phyloP scores from a whole-genome alignment of 1,140 invertebrate genomes.

The Onthophagus taurus region DNA sequence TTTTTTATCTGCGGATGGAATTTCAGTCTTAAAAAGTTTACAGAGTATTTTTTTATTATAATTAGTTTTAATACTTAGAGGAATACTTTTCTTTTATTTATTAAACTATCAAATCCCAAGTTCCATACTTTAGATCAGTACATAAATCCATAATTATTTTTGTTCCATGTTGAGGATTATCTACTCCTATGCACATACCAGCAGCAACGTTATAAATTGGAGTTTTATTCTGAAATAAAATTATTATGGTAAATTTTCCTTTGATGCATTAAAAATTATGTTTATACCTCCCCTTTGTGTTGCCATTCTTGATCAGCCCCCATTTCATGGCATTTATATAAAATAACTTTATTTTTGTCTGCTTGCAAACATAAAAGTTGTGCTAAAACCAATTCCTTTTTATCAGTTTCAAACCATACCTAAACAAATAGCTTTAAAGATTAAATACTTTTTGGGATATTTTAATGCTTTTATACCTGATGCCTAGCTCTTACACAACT shows the following conservation, averaged over 20 bases:
- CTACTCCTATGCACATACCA: slow-evolving; percentile 68
- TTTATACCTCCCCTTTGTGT: slow-evolving; percentile 52
- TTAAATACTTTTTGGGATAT: too few relatives aligned
- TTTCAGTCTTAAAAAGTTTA: too few relatives aligned
- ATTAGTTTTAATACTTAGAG: too few relatives aligned
- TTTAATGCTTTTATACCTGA: slow-evolving; percentile 55
- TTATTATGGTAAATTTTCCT: not conserved
- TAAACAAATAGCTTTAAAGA: slow-evolving; percentile 35
- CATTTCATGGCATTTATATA: slow-evolving; percentile 89
- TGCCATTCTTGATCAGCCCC: slow-evolving; percentile 85
- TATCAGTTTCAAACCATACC: slow-evolving; percentile 81
- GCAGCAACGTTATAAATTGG: slow-evolving; percentile 80
- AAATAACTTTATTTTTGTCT: slow-evolving; percentile 48
- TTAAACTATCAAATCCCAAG: too few relatives aligned
- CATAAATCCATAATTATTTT: slow-evolving; percentile 63
- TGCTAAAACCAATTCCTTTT: slow-evolving; percentile 74
- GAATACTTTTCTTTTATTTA: too few relatives aligned
- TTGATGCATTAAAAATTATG: not conserved
- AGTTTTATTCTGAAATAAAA: slow-evolving; percentile 48
- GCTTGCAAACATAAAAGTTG: slow-evolving; percentile 80
- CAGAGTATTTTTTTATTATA: too few relatives aligned
- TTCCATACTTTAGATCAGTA: slow-evolving; percentile 47
- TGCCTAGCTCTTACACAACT: slow-evolving; percentile 57
- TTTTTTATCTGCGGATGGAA: too few relatives aligned
- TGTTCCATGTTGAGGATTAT: slow-evolving; percentile 42